Conservation (phyloP, 2,888 invertebrate genomes). For the Drosophila falleni region DNA sequence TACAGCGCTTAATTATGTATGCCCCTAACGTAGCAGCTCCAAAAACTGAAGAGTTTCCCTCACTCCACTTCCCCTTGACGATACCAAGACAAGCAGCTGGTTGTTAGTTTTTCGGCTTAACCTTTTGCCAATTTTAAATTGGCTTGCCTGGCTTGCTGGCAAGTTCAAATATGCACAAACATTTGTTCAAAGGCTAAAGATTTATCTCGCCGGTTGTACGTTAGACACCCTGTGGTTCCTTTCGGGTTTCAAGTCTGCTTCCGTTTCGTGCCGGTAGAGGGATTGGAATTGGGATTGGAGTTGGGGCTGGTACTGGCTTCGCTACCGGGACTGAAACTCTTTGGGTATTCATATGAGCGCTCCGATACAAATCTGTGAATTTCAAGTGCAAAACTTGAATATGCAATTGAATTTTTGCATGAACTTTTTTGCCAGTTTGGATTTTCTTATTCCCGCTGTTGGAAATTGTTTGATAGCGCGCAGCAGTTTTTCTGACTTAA, state of each 20-base stretch:
- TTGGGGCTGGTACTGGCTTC: neutral
- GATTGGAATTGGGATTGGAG: neutral
- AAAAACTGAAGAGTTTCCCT: constrained; percentile 25
- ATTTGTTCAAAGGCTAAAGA: constrained; percentile 79
- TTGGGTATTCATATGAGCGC: constrained; percentile 76
- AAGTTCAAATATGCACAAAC: constrained; percentile 82
- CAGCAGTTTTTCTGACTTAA: constrained; percentile 13
- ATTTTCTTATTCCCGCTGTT: constrained; percentile 32
- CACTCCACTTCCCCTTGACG: constrained; percentile 1
- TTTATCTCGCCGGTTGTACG: constrained; percentile 73
- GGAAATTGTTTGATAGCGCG: constrained; percentile 38
- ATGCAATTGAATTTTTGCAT: constrained; percentile 76
- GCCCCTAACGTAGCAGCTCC: constrained; percentile 60
- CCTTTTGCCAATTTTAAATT: constrained; percentile 81
- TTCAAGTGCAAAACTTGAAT: constrained; percentile 81
- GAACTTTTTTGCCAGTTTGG: constrained; percentile 29
- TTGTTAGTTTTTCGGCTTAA: constrained; percentile 79
- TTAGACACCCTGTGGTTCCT: constrained; percentile 78
- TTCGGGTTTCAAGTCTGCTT: constrained; percentile 59
- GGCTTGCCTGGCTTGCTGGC: constrained; percentile 61
- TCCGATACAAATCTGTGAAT: constrained; percentile 78
- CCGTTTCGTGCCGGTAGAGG: constrained; percentile 60
- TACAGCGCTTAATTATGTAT: constrained; percentile 69
- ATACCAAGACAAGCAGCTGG: constrained; percentile 15
- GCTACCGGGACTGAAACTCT: constrained; percentile 41